A percentile compares a stretch with the other conserved stretches of the same genome.
phyloP scores from a whole-genome alignment of 2,113 vertebrate species.

The Monopterus albus region DNA sequence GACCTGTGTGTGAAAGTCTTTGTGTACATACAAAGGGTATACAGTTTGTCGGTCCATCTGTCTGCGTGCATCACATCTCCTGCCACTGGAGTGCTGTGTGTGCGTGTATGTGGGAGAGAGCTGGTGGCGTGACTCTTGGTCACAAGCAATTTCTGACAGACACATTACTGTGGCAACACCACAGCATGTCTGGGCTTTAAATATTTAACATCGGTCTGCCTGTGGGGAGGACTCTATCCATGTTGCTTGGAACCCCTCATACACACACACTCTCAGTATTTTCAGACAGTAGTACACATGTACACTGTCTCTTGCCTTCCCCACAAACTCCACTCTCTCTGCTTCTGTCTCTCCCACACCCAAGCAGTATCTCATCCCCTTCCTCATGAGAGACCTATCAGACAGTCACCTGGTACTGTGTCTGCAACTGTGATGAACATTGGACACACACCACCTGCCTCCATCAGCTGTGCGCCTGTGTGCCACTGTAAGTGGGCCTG shows the following conservation, averaged over 20 bases:
- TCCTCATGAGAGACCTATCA: conserved; percentile 51
- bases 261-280: conserved; percentile 27
- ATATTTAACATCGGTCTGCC: conserved; percentile 77
- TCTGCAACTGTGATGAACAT: conserved; percentile 52
- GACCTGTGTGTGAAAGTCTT: not conserved
- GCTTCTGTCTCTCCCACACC: conserved; percentile 7
- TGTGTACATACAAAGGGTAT: conserved; percentile 17
- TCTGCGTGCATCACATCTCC: conserved; percentile 25
- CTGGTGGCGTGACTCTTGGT: conserved; percentile 11
- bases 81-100: conserved; percentile 15
- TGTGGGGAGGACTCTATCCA: conserved; percentile 57
- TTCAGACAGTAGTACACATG: conserved; percentile 55
- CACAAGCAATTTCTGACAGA: conserved; percentile 65
- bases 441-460: conserved; percentile 52
- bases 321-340: conserved; percentile 34
- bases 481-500: conserved; percentile 17
- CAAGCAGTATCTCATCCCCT: conserved; percentile 14
- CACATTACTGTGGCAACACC: conserved; percentile 72
- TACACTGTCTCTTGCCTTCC: conserved; percentile 43
- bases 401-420: conserved; percentile 50
- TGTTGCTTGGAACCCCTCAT: conserved; percentile 35
- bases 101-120: not conserved
- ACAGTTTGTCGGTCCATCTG: conserved; percentile 11
- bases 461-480: conserved; percentile 8
- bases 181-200: conserved; percentile 73